A percentile compares a stretch with the other conserved stretches of the same genome.
phyloP scores from a whole-genome alignment of 2,888 invertebrate species.

The Alentia gelatinosa region DNA sequence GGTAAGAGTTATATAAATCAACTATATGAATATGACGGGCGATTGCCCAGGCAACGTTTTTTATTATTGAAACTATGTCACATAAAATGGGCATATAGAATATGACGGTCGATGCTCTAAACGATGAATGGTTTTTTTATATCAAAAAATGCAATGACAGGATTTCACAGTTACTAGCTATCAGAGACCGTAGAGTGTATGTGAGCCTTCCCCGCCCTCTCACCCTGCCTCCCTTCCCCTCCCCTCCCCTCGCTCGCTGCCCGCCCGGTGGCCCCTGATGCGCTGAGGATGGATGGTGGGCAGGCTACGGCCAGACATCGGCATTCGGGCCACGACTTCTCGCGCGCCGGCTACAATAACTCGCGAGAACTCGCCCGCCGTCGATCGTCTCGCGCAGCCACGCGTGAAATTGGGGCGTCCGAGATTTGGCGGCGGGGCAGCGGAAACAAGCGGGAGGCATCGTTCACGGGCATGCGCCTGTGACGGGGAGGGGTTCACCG shows the following conservation, averaged over 20 bases:
- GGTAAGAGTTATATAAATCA: too few species aligned
- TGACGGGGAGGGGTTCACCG: conserved; percentile 7
- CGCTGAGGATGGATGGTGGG: background rate
- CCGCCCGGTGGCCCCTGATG: background rate
- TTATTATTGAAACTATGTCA: too few species aligned
- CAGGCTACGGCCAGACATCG: conserved; percentile 28
- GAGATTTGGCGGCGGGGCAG: conserved; percentile 33
- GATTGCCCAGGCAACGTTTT: too few species aligned
- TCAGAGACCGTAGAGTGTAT: too few species aligned
- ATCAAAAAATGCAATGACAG: too few species aligned
- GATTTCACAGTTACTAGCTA: too few species aligned
- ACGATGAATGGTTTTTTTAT: too few species aligned
- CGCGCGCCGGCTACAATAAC: conserved; percentile 39
- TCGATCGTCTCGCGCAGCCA: conserved; percentile 42
- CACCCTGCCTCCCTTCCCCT: background rate
- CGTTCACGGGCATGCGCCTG: background rate
- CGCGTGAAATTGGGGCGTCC: conserved; percentile 48
- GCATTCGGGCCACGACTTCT: conserved; percentile 46
- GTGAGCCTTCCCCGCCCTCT: too few species aligned
- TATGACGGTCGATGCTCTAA: too few species aligned
- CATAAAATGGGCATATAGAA: too few species aligned
- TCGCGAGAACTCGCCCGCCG: background rate
- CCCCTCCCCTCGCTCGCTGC: background rate
- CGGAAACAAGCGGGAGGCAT: background rate
- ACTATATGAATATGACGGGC: too few species aligned